Conservation (phyloP, 1,140 invertebrate species). For the Drosophila cardini region DNA sequence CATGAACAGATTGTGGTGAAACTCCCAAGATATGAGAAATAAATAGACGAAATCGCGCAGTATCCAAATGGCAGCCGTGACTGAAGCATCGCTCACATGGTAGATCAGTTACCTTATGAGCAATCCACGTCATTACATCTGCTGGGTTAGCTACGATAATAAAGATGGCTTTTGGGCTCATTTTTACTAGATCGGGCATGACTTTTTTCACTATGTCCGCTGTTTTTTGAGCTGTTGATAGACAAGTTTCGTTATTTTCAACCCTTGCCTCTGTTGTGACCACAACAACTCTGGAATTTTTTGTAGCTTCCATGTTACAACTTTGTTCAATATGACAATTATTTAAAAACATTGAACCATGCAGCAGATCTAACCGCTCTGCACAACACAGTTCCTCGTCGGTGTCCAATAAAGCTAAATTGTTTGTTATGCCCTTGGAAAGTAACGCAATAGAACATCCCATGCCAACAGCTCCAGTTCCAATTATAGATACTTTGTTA, state of each 20-base stretch:
- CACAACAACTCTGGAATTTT: slow-evolving; percentile 91
- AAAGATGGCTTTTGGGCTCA: slow-evolving; percentile 93
- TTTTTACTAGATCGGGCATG: slow-evolving; percentile 90
- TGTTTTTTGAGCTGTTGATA: slow-evolving; percentile 92
- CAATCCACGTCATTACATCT: slow-evolving; percentile 94
- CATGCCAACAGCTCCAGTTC: slow-evolving; percentile 44
- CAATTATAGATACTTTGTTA: slow-evolving; percentile 46
- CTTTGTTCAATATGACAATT: slow-evolving; percentile 21
- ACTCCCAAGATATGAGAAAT: slow-evolving; percentile 91
- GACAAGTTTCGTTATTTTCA: slow-evolving; percentile 91
- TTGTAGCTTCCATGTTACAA: slow-evolving; percentile 89
- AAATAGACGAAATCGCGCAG: slow-evolving; percentile 92
- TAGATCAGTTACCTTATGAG: slow-evolving; percentile 94
- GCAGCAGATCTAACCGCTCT: slow-evolving; percentile 37
- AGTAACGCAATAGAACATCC: slow-evolving; percentile 21
- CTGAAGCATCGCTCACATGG: slow-evolving; percentile 93
- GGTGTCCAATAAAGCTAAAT: slow-evolving; percentile 25
- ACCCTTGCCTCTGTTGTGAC: slow-evolving; percentile 93
- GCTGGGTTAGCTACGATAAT: slow-evolving; percentile 95
- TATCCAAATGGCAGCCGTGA: slow-evolving; percentile 95
- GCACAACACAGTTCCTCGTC: slow-evolving; percentile 7
- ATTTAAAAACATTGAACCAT: slow-evolving; percentile 40
- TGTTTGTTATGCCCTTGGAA: slow-evolving; percentile 28
- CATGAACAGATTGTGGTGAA: slow-evolving; percentile 91
- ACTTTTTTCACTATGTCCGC: slow-evolving; percentile 93